These are phyloP conservation scores for Coryphaenoides rupestris DNA, from an alignment of 2,113 vertebrate genomes.

Conservation along the genomic window DNA sequence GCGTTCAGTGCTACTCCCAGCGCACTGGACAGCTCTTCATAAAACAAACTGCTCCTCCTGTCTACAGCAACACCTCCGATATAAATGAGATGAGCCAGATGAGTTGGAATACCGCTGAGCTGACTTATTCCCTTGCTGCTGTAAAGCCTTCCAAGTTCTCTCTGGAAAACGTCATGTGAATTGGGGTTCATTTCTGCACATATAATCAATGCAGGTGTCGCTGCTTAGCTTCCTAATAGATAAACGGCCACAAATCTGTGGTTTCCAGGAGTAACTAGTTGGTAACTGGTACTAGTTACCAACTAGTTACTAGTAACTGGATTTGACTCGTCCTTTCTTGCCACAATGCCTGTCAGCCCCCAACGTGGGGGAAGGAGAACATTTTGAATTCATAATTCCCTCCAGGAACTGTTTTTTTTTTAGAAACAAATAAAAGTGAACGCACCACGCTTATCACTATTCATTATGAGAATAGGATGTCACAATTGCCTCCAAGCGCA, in stretches of 20 bases:
- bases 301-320: neutral
- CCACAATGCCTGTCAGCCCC: neutral
- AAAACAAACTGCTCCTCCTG: neutral
- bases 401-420: too few species aligned
- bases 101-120: neutral
- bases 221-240: neutral
- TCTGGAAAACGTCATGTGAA: too few species aligned
- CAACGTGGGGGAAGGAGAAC: too few species aligned
- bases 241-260: neutral
- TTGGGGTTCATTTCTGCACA: too few species aligned
- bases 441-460: too few species aligned
- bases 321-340: constrained; percentile 10
- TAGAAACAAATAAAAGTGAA: too few species aligned
- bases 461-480: too few species aligned
- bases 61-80: constrained; percentile 12
- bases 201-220: neutral
- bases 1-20: too few species aligned
- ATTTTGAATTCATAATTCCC: too few species aligned
- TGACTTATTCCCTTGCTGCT: constrained; percentile 14
- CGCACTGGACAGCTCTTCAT: neutral
- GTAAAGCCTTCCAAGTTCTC: neutral
- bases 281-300: too few species aligned
- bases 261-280: too few species aligned
- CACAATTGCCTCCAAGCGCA: too few species aligned
- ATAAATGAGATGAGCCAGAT: constrained; percentile 8